Conservation (phyloP, 2,888 invertebrate species). For the Dryobotodes eremita region DNA sequence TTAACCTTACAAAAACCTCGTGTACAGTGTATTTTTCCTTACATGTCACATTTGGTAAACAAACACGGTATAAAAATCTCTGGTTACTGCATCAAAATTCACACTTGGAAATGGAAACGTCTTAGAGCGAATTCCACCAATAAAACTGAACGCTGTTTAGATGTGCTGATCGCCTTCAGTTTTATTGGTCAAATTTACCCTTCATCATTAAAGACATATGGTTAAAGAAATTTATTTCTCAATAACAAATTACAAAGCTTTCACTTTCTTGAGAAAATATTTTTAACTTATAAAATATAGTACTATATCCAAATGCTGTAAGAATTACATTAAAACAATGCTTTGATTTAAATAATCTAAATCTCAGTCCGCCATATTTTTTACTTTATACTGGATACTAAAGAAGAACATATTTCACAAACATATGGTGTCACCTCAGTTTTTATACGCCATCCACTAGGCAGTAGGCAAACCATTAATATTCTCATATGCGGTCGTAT, state of each 20-base stretch:
- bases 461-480: constrained; percentile 27
- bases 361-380: constrained; percentile 4
- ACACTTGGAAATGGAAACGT: too few species aligned
- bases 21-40: background rate
- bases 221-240: too few species aligned
- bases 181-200: background rate
- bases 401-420: background rate
- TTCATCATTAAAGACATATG: too few species aligned
- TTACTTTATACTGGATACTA: background rate
- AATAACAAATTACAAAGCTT: too few species aligned
- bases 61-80: background rate
- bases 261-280: too few species aligned
- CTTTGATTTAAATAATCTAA: background rate
- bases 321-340: background rate
- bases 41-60: background rate
- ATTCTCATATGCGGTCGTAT: constrained; percentile 40
- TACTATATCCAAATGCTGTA: too few species aligned
- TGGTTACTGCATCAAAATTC: background rate
- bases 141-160: background rate
- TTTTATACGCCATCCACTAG: background rate
- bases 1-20: constrained; percentile 6
- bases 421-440: constrained; percentile 1
- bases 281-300: too few species aligned
- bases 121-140: too few species aligned
- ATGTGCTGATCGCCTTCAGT: background rate